Evolutionary conservation across 2,888 invertebrate species (phyloP).

Genomic region (Hyalella azteca): DNA sequence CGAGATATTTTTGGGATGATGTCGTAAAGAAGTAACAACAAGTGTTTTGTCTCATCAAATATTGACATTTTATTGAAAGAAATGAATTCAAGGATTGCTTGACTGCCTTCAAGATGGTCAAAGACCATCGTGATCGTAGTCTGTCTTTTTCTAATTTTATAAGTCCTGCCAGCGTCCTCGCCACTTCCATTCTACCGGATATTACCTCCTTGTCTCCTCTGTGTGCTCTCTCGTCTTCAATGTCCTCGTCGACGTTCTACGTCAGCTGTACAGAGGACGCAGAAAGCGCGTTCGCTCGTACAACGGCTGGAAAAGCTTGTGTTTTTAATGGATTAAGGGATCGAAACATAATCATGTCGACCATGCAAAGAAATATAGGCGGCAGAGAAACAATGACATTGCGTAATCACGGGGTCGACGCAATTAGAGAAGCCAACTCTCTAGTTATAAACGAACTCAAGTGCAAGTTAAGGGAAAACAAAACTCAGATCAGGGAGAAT

Average conservation of each 20-base stretch:
- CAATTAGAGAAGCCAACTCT: constrained; percentile 7
- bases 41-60: background rate
- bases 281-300: background rate
- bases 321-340: background rate
- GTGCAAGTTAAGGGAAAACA: constrained; percentile 25
- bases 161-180: background rate
- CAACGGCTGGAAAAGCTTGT: background rate
- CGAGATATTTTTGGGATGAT: background rate
- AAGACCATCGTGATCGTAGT: constrained; percentile 13
- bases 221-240: background rate
- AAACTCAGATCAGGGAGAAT: constrained; percentile 23
- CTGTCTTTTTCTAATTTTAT: constrained; percentile 1
- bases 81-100: background rate
- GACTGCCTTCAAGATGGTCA: constrained; percentile 12
- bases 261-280: constrained; percentile 17
- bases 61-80: background rate
- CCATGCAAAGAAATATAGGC: background rate
- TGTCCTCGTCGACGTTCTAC: constrained; percentile 17
- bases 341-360: background rate
- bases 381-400: background rate
- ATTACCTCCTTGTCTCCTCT: background rate
- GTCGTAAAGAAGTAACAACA: background rate
- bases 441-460: constrained; percentile 10
- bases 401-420: background rate
- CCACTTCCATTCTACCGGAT: background rate